Evolutionary conservation across 2,888 invertebrate species (phyloP).

Genomic region (Spatulosminthurus flaviceps): DNA sequence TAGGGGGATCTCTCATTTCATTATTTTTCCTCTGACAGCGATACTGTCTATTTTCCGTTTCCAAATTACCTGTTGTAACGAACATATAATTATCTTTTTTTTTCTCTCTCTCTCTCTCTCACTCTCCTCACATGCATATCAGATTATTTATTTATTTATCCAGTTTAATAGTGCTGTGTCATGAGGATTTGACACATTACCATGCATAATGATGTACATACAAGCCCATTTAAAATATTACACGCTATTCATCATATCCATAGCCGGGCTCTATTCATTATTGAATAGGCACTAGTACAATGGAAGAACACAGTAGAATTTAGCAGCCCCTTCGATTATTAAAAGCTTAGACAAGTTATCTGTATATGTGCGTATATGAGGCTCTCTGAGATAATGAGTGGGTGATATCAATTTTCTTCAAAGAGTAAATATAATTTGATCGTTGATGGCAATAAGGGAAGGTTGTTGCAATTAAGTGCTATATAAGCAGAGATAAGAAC

Average conservation of each 20-base stretch:
- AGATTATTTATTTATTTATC: neutral
- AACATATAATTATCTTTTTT: conserved; percentile 6
- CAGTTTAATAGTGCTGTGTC: too few relatives aligned
- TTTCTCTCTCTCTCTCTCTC: neutral
- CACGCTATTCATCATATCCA: neutral
- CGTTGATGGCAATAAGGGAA: too few relatives aligned
- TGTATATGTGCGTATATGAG: too few relatives aligned
- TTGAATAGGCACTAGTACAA: neutral
- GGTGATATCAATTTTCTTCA: neutral
- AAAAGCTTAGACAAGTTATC: neutral
- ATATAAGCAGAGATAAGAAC: conserved; percentile 1
- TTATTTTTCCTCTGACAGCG: neutral
- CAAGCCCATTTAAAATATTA: too few relatives aligned
- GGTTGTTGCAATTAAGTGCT: too few relatives aligned
- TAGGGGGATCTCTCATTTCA: neutral
- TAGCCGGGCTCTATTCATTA: neutral
- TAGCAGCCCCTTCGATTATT: conserved; percentile 39
- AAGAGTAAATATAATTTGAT: conserved; percentile 2
- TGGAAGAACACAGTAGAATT: too few relatives aligned
- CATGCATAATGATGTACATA: too few relatives aligned
- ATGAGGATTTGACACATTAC: too few relatives aligned
- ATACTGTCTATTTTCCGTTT: conserved; percentile 1
- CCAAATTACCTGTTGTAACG: neutral
- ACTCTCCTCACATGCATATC: neutral
- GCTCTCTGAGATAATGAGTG: neutral